These are phyloP conservation scores for Argynnis bischoffii DNA, from an alignment of 2,888 invertebrate species.

Conservation along the genomic window DNA sequence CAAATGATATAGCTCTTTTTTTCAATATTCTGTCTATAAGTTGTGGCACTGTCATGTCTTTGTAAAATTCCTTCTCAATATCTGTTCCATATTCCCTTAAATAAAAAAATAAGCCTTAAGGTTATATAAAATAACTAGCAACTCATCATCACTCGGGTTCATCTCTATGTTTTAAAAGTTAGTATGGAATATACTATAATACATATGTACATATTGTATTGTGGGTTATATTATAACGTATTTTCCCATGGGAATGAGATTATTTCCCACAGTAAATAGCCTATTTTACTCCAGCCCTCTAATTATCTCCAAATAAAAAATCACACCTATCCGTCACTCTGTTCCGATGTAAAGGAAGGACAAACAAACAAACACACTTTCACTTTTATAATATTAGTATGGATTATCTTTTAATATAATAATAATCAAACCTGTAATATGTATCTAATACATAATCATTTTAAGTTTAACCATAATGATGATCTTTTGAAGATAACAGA, in stretches of 20 bases:
- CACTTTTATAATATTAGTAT: too few relatives aligned
- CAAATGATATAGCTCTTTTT: constrained; percentile 80
- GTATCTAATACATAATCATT: not conserved
- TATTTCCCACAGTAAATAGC: not conserved
- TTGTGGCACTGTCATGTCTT: constrained; percentile 79
- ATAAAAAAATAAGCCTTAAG: not conserved
- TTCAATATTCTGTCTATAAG: constrained; percentile 81
- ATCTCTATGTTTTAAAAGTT: too few relatives aligned
- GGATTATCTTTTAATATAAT: not conserved
- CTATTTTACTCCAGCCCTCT: not conserved
- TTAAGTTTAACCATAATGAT: not conserved
- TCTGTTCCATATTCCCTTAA: constrained; percentile 71
- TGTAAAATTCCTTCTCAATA: constrained; percentile 80
- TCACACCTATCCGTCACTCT: too few relatives aligned
- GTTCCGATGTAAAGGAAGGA: too few relatives aligned
- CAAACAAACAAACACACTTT: too few relatives aligned
- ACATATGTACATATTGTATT: too few relatives aligned
- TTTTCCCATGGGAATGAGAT: too few relatives aligned
- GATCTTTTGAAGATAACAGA: too few relatives aligned
- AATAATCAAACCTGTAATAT: too few relatives aligned
- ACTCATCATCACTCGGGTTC: too few relatives aligned
- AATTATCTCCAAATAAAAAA: not conserved
- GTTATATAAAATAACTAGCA: not conserved
- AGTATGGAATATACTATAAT: too few relatives aligned
- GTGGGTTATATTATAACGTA: too few relatives aligned